A percentile compares a stretch with the other conserved stretches of the same genome.
Conservation (phyloP, 1,140 invertebrate species). For the Globodera ellingtonae region DNA sequence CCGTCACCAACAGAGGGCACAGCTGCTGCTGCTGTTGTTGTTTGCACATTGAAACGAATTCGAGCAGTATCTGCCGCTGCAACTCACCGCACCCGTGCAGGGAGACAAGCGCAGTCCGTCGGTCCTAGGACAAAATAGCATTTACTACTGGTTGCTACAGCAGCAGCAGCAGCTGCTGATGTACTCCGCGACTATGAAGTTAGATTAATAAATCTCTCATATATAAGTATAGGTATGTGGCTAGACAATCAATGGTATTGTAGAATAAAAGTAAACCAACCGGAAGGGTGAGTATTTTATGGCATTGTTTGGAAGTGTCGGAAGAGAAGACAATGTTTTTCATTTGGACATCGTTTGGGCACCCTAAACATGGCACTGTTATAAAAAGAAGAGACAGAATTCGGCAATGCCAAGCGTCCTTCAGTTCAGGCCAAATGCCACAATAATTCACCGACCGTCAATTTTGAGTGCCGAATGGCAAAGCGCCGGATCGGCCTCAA, state of each 20-base stretch:
- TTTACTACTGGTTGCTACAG: too few relatives aligned
- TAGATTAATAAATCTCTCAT: not conserved
- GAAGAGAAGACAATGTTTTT: not conserved
- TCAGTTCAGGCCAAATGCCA: not conserved
- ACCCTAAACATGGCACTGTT: not conserved
- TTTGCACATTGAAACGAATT: slow-evolving; percentile 15
- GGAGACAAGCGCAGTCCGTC: slow-evolving; percentile 17
- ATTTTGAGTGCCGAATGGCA: slow-evolving; percentile 12
- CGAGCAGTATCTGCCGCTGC: slow-evolving; percentile 12
- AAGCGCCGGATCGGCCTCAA: slow-evolving; percentile 9
- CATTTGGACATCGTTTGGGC: not conserved
- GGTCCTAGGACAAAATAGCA: not conserved
- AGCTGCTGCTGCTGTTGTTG: not conserved
- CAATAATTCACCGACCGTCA: not conserved
- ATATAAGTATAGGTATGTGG: too few relatives aligned
- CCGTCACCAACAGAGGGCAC: slow-evolving; percentile 18
- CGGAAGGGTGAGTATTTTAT: slow-evolving; percentile 6
- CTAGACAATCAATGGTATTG: not conserved
- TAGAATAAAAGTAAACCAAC: slow-evolving; percentile 13
- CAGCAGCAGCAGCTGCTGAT: too few relatives aligned
- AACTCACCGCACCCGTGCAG: slow-evolving; percentile 32
- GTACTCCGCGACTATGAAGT: not conserved
- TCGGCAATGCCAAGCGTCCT: too few relatives aligned
- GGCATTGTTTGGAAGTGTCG: slow-evolving; percentile 1
- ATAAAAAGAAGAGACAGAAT: not conserved